Evolutionary conservation across 2,113 vertebrate genomes (phyloP), one percentile per base, ranked within the genome.

Genomic region (Zosterops japonicus): DNA sequence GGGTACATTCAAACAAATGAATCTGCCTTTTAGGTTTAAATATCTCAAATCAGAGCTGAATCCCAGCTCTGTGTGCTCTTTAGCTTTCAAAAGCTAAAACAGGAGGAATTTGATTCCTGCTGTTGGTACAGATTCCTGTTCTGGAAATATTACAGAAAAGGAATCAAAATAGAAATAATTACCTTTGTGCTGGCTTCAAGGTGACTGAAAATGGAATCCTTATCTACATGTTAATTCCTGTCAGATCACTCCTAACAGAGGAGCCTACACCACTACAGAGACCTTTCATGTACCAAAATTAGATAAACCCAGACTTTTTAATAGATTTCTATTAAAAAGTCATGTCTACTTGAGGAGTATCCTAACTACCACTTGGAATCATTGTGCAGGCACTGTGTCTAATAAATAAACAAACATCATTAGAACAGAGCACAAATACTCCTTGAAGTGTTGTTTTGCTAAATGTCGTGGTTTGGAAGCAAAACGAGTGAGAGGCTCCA

Each of bases 111-210:
- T 46, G 19, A 68, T 87, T 91, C 19, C 16, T 60, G 17, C 28
- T 56, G 5, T 50, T 77, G 33, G 52, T 55, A 69, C 31, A 90
- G 41, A 53, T 93, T 85, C 46, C 20, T 24, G 7, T 25, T 79
- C 57, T 44, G 36, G 50, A 96, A 90, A 72, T 76, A 69, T 36
- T 90, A 86, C 36, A 55, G 36, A 90, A 68, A 69, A 90, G 7
- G 6, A 50, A 80, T 88, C 82, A 92, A 94, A 94, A 86, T 27
- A 70, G 27, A 83, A 86, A 90, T 83, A 90, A 88, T 72, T 93
- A 72, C 36, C 25, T 92, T 92, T 72, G 33, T 80, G 18, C 9
- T 57, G 63, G 8, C 33, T 90, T 80, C 94, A 95, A 88, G 88
- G 88, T 96, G 63, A 92, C 59, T 70, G 68, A 44, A 91, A 35